Conservation (phyloP, 2,888 invertebrate genomes). For the Byasa hedistus region DNA sequence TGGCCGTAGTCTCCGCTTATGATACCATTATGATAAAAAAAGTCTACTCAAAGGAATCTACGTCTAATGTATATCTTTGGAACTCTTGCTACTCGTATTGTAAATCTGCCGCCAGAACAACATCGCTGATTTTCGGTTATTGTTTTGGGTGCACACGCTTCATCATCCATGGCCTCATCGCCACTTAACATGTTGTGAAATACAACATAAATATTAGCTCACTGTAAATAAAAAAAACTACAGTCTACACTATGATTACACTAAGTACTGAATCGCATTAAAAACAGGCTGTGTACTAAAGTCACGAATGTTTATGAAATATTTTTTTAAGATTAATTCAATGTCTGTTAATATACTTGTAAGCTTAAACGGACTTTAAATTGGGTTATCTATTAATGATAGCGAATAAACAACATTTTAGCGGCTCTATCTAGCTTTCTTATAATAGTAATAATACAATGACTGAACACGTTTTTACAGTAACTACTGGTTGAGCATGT, state of each 20-base stretch:
- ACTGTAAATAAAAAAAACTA: not conserved
- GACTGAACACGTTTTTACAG: conserved; percentile 63
- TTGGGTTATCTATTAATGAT: not conserved
- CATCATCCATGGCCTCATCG: no score
- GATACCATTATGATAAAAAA: no score
- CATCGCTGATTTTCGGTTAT: no score
- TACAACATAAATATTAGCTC: not conserved
- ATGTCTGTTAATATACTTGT: no score
- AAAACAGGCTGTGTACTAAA: not conserved
- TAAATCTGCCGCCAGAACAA: no score
- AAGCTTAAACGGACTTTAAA: not conserved
- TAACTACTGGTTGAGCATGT: conserved; percentile 53
- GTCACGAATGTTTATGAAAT: not conserved
- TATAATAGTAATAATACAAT: conserved; percentile 48
- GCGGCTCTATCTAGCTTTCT: conserved; percentile 46
- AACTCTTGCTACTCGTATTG: no score
- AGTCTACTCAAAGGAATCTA: no score
- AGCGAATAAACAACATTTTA: conserved; percentile 34
- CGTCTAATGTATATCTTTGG: no score
- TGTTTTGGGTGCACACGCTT: no score
- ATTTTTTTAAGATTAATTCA: no score
- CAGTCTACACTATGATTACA: not conserved
- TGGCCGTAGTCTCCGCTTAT: no score
- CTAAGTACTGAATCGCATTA: not conserved
- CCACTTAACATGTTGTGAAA: no score